Evolutionary conservation across 2,113 vertebrate species (phyloP).

Genomic region (Todiramphus saurophagus): DNA sequence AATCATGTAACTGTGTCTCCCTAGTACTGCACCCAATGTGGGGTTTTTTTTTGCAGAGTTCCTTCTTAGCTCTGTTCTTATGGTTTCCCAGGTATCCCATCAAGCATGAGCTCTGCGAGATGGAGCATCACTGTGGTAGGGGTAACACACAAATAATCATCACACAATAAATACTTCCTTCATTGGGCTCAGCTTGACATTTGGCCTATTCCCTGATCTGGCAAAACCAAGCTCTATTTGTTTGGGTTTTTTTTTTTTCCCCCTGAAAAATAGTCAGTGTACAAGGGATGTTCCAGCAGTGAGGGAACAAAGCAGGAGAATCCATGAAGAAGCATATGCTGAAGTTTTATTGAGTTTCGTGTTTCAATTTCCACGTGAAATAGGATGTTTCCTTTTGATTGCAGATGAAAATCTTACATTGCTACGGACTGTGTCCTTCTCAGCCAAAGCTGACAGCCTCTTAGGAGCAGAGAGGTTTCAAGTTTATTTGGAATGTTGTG

Average conservation of each 20-base stretch:
- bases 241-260: no score
- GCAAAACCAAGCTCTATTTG: background rate
- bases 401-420: background rate
- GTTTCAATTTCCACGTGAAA: background rate
- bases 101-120: background rate
- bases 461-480: background rate
- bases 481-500: background rate
- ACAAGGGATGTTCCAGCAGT: background rate
- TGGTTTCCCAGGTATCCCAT: background rate
- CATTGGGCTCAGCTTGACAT: background rate
- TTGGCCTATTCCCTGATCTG: background rate
- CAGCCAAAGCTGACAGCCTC: background rate
- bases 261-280: background rate
- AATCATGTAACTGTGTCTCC: accelerated
- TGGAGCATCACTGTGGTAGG: background rate
- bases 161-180: background rate
- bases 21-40: background rate
- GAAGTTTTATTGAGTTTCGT: background rate
- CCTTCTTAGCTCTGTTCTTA: background rate
- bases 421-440: background rate
- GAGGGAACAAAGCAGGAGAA: background rate
- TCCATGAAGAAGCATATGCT: background rate
- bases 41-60: background rate
- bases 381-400: background rate
- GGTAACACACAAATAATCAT: accelerated